Base-by-base conservation (phyloP, 2,797 vertebrate genomes). In the Onychomys arenicola region DNA sequence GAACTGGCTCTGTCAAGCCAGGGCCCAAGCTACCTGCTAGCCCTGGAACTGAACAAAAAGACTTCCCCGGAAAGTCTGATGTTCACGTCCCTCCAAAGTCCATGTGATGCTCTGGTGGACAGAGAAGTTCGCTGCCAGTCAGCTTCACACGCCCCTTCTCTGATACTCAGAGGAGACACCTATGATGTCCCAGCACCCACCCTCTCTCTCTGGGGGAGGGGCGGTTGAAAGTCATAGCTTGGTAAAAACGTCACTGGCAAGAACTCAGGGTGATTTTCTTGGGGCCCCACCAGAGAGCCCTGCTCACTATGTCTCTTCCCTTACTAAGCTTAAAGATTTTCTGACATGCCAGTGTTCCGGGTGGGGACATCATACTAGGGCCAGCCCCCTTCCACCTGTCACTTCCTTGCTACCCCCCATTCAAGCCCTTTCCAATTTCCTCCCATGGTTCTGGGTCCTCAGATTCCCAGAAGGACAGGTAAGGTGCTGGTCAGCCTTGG, bases 401-500 rank as follows among this genome's bases (percentile, higher is more conserved):
- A 4, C 57, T 23, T 29, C 82, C 1, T 46, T 71, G 69, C 37
- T 19, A 0, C 0, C 4, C 46, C n/a, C 29, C n/a, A 32, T 67
- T 12, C 3, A 8, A 32, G 5, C 12, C 25, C 12, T n/a, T 29
- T 21, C 25, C 16, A 6, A 11, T 73, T 16, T 73, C 67, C 37
- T 3, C 8, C 63, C 5, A 0, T 19, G 32, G 52, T 23, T 78
- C 46, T 67, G 46, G 27, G 29, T 67, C n/a, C 21, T 27, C 17
- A 37, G 85, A 19, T 76, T 55, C 82, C 85, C 34, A 7, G 25
- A 34, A 82, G 55, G 23, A 71, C n/a, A 52, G 25, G 59, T 27
- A 32, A 11, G 25, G 55, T 2, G 5, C 25, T 19, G 21, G 17
- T 3, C 21, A 49, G 49, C 6, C 17, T 13, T 1, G 0, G 34